Evolutionary conservation across 2,113 vertebrate genomes (phyloP).

Genomic region (Theristicus caerulescens): DNA sequence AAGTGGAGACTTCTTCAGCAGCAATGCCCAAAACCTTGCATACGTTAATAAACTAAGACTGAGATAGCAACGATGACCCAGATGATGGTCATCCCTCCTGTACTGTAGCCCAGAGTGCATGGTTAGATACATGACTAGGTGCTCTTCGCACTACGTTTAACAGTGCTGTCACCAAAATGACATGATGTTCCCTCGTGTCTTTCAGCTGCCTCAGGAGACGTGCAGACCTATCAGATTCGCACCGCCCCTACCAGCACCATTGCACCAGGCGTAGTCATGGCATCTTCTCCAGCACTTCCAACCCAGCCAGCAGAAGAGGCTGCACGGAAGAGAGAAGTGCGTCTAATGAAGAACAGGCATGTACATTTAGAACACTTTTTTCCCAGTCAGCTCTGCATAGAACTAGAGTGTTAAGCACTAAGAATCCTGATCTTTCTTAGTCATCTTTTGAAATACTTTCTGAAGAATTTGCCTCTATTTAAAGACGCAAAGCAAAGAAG

Average conservation of each 20-base stretch:
- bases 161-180: neutral
- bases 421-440: neutral
- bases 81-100: neutral
- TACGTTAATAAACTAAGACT: neutral
- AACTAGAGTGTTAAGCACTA: neutral
- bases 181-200: neutral
- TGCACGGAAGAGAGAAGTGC: slow-evolving; percentile 94
- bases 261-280: slow-evolving; percentile 93
- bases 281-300: slow-evolving; percentile 88
- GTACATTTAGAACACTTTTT: neutral
- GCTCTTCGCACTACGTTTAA: neutral
- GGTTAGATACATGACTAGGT: neutral
- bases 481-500: neutral
- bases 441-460: neutral
- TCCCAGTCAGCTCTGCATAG: neutral
- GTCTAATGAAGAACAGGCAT: slow-evolving; percentile 99
- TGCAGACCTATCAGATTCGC: slow-evolving; percentile 98
- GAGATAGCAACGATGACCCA: neutral
- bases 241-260: slow-evolving; percentile 91
- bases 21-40: neutral
- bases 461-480: neutral
- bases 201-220: slow-evolving; percentile 92
- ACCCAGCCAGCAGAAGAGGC: slow-evolving; percentile 90
- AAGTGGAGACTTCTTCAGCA: neutral
- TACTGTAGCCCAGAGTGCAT: neutral